Conservation (phyloP, 92 coral and sea anemone species). For the Nematostella vectensis region DNA sequence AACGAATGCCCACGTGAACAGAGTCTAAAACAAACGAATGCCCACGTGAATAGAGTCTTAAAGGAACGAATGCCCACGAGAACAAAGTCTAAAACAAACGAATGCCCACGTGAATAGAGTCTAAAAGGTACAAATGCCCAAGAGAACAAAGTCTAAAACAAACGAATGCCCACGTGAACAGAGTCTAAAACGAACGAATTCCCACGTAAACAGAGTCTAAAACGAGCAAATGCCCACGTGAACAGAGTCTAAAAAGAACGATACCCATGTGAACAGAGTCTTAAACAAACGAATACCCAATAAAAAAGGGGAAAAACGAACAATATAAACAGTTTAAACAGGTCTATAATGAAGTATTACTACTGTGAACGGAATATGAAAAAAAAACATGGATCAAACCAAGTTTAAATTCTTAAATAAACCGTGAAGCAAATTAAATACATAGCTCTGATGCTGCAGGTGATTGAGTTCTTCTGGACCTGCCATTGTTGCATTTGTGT, state of each 20-base stretch:
- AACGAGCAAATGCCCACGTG: neutral
- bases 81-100: neutral
- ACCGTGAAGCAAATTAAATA: too few relatives aligned
- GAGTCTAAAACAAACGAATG: too few relatives aligned
- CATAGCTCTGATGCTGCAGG: too few relatives aligned
- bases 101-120: neutral
- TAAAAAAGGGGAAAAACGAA: too few relatives aligned
- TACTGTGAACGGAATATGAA: too few relatives aligned
- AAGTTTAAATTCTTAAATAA: too few relatives aligned
- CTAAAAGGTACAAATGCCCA: neutral
- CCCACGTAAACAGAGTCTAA: neutral
- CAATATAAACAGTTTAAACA: too few relatives aligned
- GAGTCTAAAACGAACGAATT: neutral
- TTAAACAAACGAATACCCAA: neutral
- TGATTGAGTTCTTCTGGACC: too few relatives aligned
- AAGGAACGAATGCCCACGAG: neutral
- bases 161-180: neutral
- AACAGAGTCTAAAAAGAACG: neutral
- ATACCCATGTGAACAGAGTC: neutral
- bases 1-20: conserved; percentile 96
- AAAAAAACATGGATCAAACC: too few relatives aligned
- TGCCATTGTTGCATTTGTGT: too few relatives aligned
- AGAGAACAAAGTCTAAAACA: neutral
- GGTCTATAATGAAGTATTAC: too few relatives aligned
- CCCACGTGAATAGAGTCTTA: too few relatives aligned